Evolutionary conservation across 2,113 vertebrate species (phyloP).

Genomic region (Anser cygnoides): DNA sequence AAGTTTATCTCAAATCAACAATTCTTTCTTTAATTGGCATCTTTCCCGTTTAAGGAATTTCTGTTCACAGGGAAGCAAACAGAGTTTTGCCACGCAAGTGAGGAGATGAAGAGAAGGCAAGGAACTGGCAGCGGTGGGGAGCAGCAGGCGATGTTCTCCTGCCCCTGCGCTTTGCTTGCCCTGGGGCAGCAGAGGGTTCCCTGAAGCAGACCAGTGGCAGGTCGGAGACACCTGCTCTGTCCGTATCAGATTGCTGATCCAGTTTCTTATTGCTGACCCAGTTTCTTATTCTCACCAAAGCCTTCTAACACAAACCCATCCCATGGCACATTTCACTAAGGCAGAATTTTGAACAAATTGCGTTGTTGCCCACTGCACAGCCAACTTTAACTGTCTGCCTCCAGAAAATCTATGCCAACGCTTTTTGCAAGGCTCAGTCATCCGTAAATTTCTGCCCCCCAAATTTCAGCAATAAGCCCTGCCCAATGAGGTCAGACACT

Average conservation of each 20-base stretch:
- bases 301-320: background rate
- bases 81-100: background rate
- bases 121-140: background rate
- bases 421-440: background rate
- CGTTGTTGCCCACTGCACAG: background rate
- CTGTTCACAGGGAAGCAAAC: background rate
- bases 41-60: background rate
- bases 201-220: background rate
- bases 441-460: background rate
- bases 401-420: background rate
- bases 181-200: background rate
- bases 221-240: background rate
- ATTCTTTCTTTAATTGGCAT: conserved; percentile 30
- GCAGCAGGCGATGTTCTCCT: background rate
- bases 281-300: background rate
- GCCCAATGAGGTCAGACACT: background rate
- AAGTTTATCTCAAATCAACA: conserved; percentile 12
- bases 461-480: background rate
- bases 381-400: background rate
- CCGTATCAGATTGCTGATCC: background rate
- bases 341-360: background rate
- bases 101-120: rapidly evolving
- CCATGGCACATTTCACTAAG: rapidly evolving
- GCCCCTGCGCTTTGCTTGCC: background rate
- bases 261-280: background rate